Conservation (phyloP, 2,797 vertebrate species). For the Astyanax mexicanus region DNA sequence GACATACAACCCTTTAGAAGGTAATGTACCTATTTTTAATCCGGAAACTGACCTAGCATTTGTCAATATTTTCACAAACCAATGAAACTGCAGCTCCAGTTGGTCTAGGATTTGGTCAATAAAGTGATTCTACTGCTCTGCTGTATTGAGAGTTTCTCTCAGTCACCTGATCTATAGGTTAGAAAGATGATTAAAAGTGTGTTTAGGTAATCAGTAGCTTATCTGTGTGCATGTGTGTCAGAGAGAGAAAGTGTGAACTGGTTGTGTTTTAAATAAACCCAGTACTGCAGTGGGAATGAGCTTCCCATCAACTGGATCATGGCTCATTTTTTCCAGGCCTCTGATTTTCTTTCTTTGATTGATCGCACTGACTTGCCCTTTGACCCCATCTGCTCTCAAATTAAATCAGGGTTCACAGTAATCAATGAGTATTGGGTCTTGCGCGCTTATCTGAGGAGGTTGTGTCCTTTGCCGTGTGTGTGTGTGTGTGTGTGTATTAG, state of each 20-base stretch:
- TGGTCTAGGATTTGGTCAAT: not conserved
- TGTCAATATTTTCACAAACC: too few species aligned
- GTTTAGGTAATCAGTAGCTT: not conserved
- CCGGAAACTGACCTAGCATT: too few species aligned
- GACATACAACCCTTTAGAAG: too few species aligned
- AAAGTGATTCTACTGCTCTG: not conserved
- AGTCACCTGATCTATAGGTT: slow-evolving; percentile 21
- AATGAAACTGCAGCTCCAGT: not conserved
- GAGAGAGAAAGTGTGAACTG: not conserved
- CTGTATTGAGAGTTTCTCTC: not conserved
- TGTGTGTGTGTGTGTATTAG: not conserved
- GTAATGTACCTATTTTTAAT: too few species aligned
- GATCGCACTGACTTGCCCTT: not conserved
- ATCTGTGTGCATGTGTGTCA: slow-evolving; percentile 14
- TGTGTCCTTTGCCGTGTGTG: too few species aligned
- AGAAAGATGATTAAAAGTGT: not conserved
- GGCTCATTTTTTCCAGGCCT: slow-evolving; percentile 36
- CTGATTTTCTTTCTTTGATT: slow-evolving; percentile 32
- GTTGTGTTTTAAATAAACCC: not conserved
- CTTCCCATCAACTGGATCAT: slow-evolving; percentile 3
- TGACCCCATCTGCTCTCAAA: slow-evolving; percentile 43
- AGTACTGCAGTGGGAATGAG: not conserved
- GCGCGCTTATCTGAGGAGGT: slow-evolving; percentile 30
- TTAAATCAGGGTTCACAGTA: slow-evolving; percentile 51
- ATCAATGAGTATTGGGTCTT: slow-evolving; percentile 53